Evolutionary conservation across 1,140 invertebrate genomes (phyloP), one percentile per base, ranked within the genome.

Genomic region (Macrocentrus cingulum): DNA sequence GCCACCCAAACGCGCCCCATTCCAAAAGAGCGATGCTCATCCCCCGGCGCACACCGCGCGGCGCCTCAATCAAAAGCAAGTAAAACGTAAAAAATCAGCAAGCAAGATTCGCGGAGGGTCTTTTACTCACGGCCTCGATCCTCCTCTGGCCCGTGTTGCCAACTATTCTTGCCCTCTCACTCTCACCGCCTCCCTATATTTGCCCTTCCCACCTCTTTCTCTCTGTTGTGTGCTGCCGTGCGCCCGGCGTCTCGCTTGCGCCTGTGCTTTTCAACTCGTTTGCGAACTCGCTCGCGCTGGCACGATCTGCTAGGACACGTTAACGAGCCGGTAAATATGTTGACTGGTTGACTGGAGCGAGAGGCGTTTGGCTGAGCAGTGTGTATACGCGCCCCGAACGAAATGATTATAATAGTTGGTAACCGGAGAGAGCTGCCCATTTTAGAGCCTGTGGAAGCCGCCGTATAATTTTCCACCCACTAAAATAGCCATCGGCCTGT

Each of bases 311-410:
- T 50, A 41, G 56, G 70, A 73, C 73, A 78, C 74, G 76, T 79
- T 80, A 80, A 80, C 77, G 76, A 80, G 77, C 75, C 74, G 72
- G 77, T 78, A 80, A 79, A 79, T 80, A 79, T 79, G 77, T 80
- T 77, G 76, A 79, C 77, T 77, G 50, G 56, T 60, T 61, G 55
- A 61, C 57, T 53, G 58, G 51, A 65, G 58, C 53, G 56, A 59
- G 57, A 65, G 51, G 52, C 25, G 60, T 54, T 57, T 50, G 16
- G 15, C 37, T 46, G 32, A 34, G 25, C 55, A 29, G 51, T 46
- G 44, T 60, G 48, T 57, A 54, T 56, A 59, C 25, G 55, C 36
- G 45, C 68, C 66, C 66, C 63, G 74, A 75, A 74, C 74, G 68
- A 79, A 80, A 80, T 80, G 75, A 78, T 80, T 80, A 80, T 80